Percentiles rank a stretch among this genome's conserved stretches.
Conservation (phyloP, 64 coral and sea anemone genomes). For the Pocillopora damicornis region DNA sequence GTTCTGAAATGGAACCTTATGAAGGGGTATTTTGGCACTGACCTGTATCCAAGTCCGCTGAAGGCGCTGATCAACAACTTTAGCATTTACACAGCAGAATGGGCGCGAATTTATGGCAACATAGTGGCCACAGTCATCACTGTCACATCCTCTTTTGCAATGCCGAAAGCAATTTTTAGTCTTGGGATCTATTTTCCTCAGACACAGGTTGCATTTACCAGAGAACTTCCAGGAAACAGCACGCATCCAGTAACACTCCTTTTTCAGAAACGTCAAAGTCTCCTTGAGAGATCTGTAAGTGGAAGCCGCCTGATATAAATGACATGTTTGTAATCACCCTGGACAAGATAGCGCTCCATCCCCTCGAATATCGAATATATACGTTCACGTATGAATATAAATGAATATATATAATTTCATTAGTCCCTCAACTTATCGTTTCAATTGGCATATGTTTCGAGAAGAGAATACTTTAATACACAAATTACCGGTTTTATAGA, state of each 20-base stretch:
- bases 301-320: not conserved
- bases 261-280: not conserved
- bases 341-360: too few species aligned
- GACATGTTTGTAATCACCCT: not conserved
- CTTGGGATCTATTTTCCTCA: not conserved
- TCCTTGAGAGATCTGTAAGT: not conserved
- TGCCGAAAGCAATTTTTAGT: constrained; percentile 19
- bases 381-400: too few species aligned
- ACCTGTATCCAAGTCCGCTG: constrained; percentile 22
- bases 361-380: too few species aligned
- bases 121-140: constrained; percentile 29
- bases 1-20: too few species aligned
- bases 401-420: too few species aligned
- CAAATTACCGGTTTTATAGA: too few species aligned
- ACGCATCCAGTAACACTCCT: constrained; percentile 18
- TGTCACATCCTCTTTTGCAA: not conserved
- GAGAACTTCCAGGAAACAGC: constrained; percentile 1
- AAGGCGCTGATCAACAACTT: not conserved
- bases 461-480: too few species aligned
- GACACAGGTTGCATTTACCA: constrained; percentile 22
- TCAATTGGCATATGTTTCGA: too few species aligned
- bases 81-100: constrained; percentile 23
- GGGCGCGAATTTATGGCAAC: not conserved
- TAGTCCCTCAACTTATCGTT: not conserved
- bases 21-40: not conserved